Evolutionary conservation across 1,140 invertebrate species (phyloP).

Genomic region (Stegodyphus mimosarum): DNA sequence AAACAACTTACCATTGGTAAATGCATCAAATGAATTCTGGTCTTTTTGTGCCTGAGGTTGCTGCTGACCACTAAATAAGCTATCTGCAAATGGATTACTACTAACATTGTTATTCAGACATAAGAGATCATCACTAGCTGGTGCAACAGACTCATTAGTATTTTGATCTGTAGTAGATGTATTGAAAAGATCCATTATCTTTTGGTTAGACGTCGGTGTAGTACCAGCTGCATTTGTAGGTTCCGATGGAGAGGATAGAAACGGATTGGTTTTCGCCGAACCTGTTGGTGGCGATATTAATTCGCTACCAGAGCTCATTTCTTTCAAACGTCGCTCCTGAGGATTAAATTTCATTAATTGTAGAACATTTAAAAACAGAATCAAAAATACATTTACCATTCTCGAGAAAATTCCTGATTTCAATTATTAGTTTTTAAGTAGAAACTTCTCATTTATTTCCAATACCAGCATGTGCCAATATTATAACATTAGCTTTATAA

Average conservation of each 20-base stretch:
- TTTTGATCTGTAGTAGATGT: slow-evolving; percentile 5
- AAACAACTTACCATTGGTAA: slow-evolving; percentile 60
- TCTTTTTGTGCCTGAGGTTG: slow-evolving; percentile 26
- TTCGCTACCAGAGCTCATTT: slow-evolving; percentile 34
- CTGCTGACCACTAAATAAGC: slow-evolving; percentile 74
- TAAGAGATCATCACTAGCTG: slow-evolving; percentile 84
- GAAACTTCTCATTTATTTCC: no score
- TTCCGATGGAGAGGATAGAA: slow-evolving; percentile 74
- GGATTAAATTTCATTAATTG: no score
- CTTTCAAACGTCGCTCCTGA: slow-evolving; percentile 62
- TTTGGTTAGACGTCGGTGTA: slow-evolving; percentile 40
- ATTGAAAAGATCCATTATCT: slow-evolving; percentile 66
- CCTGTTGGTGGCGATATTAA: slow-evolving; percentile 66
- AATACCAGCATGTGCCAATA: no score
- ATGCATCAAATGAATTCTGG: slow-evolving; percentile 39
- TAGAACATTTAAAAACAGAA: slow-evolving; percentile 8
- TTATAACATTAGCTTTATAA: no score
- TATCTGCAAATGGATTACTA: slow-evolving; percentile 88
- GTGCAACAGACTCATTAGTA: slow-evolving; percentile 59
- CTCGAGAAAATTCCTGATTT: no score
- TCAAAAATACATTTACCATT: neutral
- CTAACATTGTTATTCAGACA: slow-evolving; percentile 77
- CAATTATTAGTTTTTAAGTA: no score
- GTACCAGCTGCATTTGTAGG: slow-evolving; percentile 49
- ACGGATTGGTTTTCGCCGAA: slow-evolving; percentile 83